Evolutionary conservation across 2,113 vertebrate species (phyloP), one percentile per base, ranked within the genome.

Genomic region (Myrmecophaga tridactyla): DNA sequence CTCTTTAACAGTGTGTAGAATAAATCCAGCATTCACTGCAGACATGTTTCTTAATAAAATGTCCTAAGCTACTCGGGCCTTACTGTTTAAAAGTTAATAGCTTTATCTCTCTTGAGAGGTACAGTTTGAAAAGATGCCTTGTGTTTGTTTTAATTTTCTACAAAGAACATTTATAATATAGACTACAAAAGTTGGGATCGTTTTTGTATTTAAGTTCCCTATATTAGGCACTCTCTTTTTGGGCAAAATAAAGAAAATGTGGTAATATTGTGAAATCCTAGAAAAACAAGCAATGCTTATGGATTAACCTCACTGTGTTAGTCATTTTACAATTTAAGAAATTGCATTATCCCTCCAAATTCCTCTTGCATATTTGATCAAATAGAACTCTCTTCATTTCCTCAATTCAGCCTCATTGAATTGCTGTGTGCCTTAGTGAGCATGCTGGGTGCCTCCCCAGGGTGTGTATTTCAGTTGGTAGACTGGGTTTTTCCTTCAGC

Each of bases 271-370:
- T 34, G 69, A 95, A 95, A 53, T 94, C 25, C 72, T 81, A 0
- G 80, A 89, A 88, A n/a, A 94, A 73, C 31, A 89, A 34, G 46
- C 29, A 58, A 0, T 2, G 8, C 36, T 78, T 63, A 14, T 75
- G 39, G n/a, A 48, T 70, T 92, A 29, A 65, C 29, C 48, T 62
- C 17, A 27, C 11, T 63, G 27, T 69, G 27, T 65, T 85, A 31
- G 20, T 92, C 90, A 90, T 86, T 95, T 96, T 85, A 67, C n/a
- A 94, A 46, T 43, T 84, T 84, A 78, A 36, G 8, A 93, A 43
- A 83, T 56, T 95, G 80, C 18, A n/a, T 94, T 91, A 92, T 72
- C 53, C 43, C 67, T 90, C 41, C 58, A 67, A 90, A 82, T 92
- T 85, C 62, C 72, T 58, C 46, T 51, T 89, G 63, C 46, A 62